Conservation (phyloP, 2,888 invertebrate species). For the Drosophila merina region DNA sequence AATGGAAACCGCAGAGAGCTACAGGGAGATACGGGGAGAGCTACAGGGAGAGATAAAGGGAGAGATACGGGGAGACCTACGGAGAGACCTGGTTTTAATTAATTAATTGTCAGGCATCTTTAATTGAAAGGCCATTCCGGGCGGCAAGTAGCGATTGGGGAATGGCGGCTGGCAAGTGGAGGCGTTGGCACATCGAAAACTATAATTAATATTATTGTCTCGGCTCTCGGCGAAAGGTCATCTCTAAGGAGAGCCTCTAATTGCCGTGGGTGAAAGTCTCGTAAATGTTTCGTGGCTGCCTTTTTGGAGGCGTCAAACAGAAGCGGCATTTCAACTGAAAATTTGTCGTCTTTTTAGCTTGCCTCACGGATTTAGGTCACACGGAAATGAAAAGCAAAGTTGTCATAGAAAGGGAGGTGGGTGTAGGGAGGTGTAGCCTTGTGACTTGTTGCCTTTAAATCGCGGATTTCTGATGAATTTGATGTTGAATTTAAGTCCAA, state of each 20-base stretch:
- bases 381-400: conserved; percentile 36
- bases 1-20: no score
- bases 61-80: no score
- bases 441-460: no score
- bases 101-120: conserved; percentile 43
- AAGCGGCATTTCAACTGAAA: conserved; percentile 17
- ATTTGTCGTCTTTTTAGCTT: conserved; percentile 14
- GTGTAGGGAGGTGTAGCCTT: not conserved
- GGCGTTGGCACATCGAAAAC: conserved; percentile 13
- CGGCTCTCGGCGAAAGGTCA: conserved; percentile 22
- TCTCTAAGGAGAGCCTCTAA: conserved; percentile 13
- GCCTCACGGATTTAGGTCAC: conserved; percentile 28
- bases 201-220: conserved; percentile 30
- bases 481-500: no score
- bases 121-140: conserved; percentile 35
- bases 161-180: not conserved
- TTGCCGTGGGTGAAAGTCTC: conserved; percentile 11
- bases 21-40: no score
- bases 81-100: conserved; percentile 19
- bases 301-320: conserved; percentile 27
- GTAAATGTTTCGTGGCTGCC: not conserved
- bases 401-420: conserved; percentile 5
- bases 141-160: not conserved
- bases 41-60: no score
- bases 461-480: no score